Evolutionary conservation across 2,888 invertebrate species (phyloP), one percentile per base, ranked within the genome.

Genomic region (Tupiocoris notatus): DNA sequence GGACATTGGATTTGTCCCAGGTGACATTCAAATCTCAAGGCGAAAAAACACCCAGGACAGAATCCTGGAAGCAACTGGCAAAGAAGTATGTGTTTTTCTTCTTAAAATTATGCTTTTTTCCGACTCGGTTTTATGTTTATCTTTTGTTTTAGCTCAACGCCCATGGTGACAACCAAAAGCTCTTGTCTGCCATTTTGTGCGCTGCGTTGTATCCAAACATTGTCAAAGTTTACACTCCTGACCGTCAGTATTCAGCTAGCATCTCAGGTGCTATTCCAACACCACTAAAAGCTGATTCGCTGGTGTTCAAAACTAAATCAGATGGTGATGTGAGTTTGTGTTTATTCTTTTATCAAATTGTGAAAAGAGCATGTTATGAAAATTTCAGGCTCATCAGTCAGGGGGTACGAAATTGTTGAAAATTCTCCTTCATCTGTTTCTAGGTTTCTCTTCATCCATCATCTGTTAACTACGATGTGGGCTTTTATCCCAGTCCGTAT

Each of bases 191-290:
- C 0, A 90, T 96, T 23, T 86, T 98, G 61, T 94, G 94, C 83
- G 96, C 95, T 1, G 96, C 97, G 0, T 86, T 95, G 20, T 98
- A 97, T 84, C 98, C 98, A 0, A 95, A 96, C 83, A 89, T 98
- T 39, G 92, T 94, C 0, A 92, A 93, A 86, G 91, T 92, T 6
- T 85, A 92, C 66, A 92, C 92, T 0, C 93, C 93, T 0, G 91
- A 91, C 81, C 92, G 92, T 82, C 90, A 90, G 0, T 93, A 89
- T 83, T 88, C 80, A 17, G 79, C 89, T 83, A 91, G 91, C 82
- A 88, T 88, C 0, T 88, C 88, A 1, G 93, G 93, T 0, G 92
- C 93, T 0, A 88, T 94, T 68, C 91, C 92, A 0, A 88, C 90
- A 9, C 88, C 89, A 76, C 88, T 90, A 0, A 87, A 86, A n/a